These are phyloP conservation scores for Rhynchomys soricoides DNA, from an alignment of 2,113 vertebrate species.

Conservation along the genomic window DNA sequence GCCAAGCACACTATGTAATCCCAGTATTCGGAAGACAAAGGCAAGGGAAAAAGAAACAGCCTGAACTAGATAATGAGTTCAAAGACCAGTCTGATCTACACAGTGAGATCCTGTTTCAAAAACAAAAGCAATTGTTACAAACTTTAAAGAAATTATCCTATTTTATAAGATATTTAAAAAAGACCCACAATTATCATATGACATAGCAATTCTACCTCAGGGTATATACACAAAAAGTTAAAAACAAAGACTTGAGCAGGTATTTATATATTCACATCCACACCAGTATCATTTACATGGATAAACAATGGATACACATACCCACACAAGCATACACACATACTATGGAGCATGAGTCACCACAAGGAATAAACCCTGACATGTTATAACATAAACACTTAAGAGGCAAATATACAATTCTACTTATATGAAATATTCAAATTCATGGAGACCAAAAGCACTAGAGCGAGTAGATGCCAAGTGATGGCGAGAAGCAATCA, in stretches of 20 bases:
- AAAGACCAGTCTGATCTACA: background rate
- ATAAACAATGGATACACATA: background rate
- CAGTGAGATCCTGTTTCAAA: background rate
- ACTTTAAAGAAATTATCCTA: background rate
- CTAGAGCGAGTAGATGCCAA: background rate
- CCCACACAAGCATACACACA: too few species aligned
- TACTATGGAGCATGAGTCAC: background rate
- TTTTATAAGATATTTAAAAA: background rate
- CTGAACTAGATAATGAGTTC: background rate
- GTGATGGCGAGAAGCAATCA: too few species aligned
- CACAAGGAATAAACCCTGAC: background rate
- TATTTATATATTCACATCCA: background rate
- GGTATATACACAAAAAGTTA: background rate
- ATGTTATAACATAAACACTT: background rate
- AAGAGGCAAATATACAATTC: background rate
- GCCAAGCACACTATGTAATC: background rate
- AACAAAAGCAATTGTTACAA: background rate
- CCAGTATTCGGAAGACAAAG: background rate
- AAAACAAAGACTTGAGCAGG: background rate
- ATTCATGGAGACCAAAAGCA: background rate
- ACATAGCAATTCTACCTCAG: background rate
- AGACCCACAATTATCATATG: background rate
- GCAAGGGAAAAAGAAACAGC: background rate
- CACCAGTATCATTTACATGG: background rate
- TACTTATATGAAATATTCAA: background rate